Conservation (phyloP, 2,888 invertebrate species). For the Rapana venosa region DNA sequence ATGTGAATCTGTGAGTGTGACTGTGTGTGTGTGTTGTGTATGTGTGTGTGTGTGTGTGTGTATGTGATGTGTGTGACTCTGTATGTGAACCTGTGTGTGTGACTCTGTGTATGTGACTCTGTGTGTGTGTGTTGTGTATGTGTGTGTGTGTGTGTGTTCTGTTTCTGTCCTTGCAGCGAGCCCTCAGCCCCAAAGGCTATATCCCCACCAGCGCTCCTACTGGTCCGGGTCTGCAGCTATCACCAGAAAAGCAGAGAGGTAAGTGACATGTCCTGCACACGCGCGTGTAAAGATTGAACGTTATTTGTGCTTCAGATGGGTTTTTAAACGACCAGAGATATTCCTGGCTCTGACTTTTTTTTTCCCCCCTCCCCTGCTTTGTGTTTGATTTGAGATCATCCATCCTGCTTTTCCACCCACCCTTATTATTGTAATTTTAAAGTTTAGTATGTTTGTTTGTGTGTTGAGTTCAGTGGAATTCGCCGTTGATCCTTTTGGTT, state of each 20-base stretch:
- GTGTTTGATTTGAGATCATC: too few relatives aligned
- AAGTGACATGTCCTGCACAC: constrained; percentile 12
- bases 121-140: background rate
- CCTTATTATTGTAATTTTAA: too few relatives aligned
- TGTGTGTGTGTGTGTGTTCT: background rate
- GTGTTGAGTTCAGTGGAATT: too few relatives aligned
- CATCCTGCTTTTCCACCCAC: too few relatives aligned
- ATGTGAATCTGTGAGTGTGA: background rate
- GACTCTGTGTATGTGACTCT: constrained; percentile 3
- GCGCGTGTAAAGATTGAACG: too few relatives aligned
- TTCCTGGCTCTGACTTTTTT: too few relatives aligned
- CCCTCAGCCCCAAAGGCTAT: constrained; percentile 43
- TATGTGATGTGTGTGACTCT: background rate
- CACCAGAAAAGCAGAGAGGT: constrained; percentile 60
- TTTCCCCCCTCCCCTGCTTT: too few relatives aligned
- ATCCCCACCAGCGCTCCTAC: constrained; percentile 49
- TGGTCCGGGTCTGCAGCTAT: constrained; percentile 38
- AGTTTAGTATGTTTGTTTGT: too few relatives aligned
- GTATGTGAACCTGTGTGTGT: too few relatives aligned
- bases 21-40: background rate
- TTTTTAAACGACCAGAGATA: too few relatives aligned
- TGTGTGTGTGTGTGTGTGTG: constrained; percentile 5
- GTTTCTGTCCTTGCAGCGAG: background rate
- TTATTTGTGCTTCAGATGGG: too few relatives aligned
- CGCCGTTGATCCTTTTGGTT: too few relatives aligned